These are phyloP conservation scores for Melanogrammus aeglefinus DNA, from an alignment of 2,797 vertebrate species.

Conservation along the genomic window DNA sequence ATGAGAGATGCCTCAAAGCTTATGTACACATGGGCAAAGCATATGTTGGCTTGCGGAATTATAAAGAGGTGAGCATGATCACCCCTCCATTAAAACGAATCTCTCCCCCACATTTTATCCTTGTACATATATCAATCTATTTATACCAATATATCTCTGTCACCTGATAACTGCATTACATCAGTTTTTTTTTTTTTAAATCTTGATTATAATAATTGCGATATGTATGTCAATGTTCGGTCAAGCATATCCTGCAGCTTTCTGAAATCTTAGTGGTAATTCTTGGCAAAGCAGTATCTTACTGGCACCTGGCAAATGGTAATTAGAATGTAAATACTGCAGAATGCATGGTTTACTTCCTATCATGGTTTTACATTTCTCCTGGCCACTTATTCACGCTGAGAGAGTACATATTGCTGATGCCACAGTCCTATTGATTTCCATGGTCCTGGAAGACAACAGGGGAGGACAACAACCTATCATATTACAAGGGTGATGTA, in stretches of 20 bases:
- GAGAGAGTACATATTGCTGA: slow-evolving; percentile 11
- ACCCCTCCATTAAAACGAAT: slow-evolving; percentile 20
- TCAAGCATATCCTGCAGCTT: neutral
- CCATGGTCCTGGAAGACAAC: slow-evolving; percentile 6
- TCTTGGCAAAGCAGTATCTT: neutral
- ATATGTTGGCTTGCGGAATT: slow-evolving; percentile 76
- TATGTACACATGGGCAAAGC: slow-evolving; percentile 89
- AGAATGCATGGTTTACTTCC: slow-evolving; percentile 3
- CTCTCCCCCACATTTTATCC: neutral
- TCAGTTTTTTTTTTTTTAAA: neutral
- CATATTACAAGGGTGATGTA: slow-evolving; percentile 18
- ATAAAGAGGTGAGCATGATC: slow-evolving; percentile 70
- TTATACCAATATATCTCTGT: too few relatives aligned
- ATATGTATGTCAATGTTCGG: neutral
- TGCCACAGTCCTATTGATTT: slow-evolving; percentile 12
- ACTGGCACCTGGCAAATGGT: neutral
- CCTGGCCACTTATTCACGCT: neutral
- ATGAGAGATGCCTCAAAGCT: slow-evolving; percentile 81
- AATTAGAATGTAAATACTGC: neutral
- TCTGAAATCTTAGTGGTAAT: neutral
- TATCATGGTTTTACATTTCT: slow-evolving; percentile 13
- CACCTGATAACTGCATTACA: neutral
- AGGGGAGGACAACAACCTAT: slow-evolving; percentile 7
- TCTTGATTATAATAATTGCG: too few relatives aligned
- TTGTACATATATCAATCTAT: neutral